Percentiles rank a stretch among this genome's conserved stretches.
phyloP scores from a whole-genome alignment of 2,113 vertebrate species.

The Gyps fulvus region DNA sequence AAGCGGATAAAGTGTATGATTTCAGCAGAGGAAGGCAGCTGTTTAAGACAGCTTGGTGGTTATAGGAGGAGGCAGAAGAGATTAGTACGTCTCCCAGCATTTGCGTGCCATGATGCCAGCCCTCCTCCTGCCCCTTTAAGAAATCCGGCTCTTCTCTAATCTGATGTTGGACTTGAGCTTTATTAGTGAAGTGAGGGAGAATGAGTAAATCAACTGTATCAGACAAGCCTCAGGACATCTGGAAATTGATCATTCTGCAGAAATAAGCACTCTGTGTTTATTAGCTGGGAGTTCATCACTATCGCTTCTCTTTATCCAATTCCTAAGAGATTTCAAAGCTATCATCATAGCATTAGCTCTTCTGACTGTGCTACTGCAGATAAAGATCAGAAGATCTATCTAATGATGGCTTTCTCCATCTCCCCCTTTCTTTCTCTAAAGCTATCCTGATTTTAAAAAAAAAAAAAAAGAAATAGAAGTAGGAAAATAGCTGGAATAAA shows the following conservation, averaged over 20 bases:
- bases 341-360: conserved; percentile 79
- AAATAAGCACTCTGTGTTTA: conserved; percentile 83
- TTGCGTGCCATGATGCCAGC: not conserved
- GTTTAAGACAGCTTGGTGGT: conserved; percentile 1
- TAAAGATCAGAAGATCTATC: conserved; percentile 77
- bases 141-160: conserved; percentile 67
- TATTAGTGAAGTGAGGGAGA: conserved; percentile 78
- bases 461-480: not conserved
- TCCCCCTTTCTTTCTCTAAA: not conserved
- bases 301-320: conserved; percentile 77
- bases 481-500: not conserved
- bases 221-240: conserved; percentile 82
- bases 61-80: not conserved
- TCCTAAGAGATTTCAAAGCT: conserved; percentile 81
- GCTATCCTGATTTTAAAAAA: not conserved
- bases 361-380: conserved; percentile 72
- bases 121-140: conserved; percentile 66
- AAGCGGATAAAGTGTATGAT: conserved; percentile 40
- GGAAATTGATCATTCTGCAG: conserved; percentile 82
- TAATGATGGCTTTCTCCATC: conserved; percentile 68
- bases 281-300: conserved; percentile 84
- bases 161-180: conserved; percentile 76
- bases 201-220: conserved; percentile 80
- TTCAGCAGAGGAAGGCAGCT: conserved; percentile 43
- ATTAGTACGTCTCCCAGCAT: not conserved